Percentiles rank a stretch among this genome's conserved stretches.
Evolutionary conservation across 2,797 vertebrate genomes (phyloP).

Genomic region (Bryconaethiops microstoma): DNA sequence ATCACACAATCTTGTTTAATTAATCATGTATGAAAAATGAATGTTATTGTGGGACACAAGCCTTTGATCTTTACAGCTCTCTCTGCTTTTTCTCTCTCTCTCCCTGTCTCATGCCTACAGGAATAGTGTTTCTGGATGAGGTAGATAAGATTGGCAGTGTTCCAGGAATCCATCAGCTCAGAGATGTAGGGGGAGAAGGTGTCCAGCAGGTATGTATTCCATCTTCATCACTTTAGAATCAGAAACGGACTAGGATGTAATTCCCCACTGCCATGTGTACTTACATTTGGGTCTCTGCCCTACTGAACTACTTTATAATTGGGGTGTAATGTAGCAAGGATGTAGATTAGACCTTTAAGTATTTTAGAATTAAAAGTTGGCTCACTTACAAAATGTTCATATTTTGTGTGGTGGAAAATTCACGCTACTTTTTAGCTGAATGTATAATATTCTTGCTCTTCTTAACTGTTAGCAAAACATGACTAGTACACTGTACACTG

Average conservation of each 20-base stretch:
- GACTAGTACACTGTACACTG: neutral
- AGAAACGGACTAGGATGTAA: neutral
- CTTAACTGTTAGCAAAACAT: too few relatives aligned
- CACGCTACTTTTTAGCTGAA: too few relatives aligned
- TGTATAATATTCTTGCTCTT: too few relatives aligned
- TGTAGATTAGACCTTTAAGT: neutral
- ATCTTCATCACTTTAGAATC: neutral
- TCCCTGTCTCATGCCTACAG: conserved; percentile 66
- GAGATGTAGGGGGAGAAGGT: conserved; percentile 87
- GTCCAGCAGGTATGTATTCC: conserved; percentile 80
- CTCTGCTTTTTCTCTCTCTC: neutral
- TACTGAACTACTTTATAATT: neutral
- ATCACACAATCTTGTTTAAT: too few relatives aligned
- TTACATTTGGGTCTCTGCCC: neutral
- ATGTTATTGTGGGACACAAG: too few relatives aligned
- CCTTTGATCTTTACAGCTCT: too few relatives aligned
- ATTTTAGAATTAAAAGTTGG: neutral
- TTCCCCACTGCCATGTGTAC: neutral
- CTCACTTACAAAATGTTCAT: too few relatives aligned
- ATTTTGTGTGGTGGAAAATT: too few relatives aligned
- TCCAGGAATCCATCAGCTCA: conserved; percentile 86
- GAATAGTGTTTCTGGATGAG: conserved; percentile 89
- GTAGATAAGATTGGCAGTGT: conserved; percentile 90
- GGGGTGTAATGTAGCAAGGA: neutral
- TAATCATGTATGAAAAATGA: too few relatives aligned